Evolutionary conservation across 1,140 invertebrate species (phyloP).

Genomic region (Brachionus calyciflorus): DNA sequence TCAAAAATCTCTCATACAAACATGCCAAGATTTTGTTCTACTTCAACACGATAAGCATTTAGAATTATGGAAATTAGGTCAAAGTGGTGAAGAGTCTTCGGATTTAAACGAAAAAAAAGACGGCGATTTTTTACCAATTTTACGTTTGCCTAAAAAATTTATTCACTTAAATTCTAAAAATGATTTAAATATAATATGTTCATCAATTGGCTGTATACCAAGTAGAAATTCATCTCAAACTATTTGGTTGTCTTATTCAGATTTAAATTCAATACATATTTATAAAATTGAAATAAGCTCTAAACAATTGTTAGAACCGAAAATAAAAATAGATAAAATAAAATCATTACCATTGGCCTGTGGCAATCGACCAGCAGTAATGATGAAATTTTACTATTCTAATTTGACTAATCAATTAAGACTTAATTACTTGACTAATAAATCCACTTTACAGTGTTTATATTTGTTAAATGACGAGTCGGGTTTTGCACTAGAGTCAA

Average conservation of each 20-base stretch:
- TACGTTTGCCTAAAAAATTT: slow-evolving; percentile 67
- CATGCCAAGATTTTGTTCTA: slow-evolving; percentile 66
- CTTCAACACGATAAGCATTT: slow-evolving; percentile 69
- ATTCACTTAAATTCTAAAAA: slow-evolving; percentile 66
- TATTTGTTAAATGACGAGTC: slow-evolving; percentile 8
- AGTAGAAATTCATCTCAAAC: not conserved
- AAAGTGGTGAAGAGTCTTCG: slow-evolving; percentile 42
- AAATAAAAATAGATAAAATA: slow-evolving; percentile 14
- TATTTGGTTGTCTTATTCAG: slow-evolving; percentile 33
- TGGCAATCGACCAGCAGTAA: slow-evolving; percentile 35
- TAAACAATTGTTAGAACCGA: slow-evolving; percentile 17
- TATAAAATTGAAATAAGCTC: slow-evolving; percentile 28
- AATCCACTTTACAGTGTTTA: slow-evolving; percentile 19
- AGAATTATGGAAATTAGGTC: slow-evolving; percentile 67
- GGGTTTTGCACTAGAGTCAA: slow-evolving; percentile 29
- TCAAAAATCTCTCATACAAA: slow-evolving; percentile 64
- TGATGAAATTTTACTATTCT: slow-evolving; percentile 15
- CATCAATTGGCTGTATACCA: slow-evolving; percentile 48
- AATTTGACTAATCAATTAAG: not conserved
- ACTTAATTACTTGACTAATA: slow-evolving; percentile 40
- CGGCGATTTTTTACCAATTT: slow-evolving; percentile 57
- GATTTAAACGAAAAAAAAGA: slow-evolving; percentile 46
- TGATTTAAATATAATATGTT: slow-evolving; percentile 67
- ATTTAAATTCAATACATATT: slow-evolving; percentile 40
- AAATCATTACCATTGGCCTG: slow-evolving; percentile 29